Percentiles rank a stretch among this genome's conserved stretches.
phyloP scores from a whole-genome alignment of 2,797 vertebrate species.

The Parauchenoglanis punctatus region DNA sequence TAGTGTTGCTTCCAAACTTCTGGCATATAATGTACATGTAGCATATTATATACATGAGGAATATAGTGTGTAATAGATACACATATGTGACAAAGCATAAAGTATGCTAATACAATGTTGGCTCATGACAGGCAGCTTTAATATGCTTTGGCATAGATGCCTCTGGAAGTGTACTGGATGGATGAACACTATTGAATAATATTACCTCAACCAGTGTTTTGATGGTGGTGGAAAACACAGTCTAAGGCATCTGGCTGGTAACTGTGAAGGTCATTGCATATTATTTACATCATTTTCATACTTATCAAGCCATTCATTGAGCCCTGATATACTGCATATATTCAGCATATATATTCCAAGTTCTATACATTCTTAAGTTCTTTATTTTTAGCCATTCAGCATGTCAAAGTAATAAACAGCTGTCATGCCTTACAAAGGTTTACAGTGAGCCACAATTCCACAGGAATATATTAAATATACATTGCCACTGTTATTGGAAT shows the following conservation, averaged over 20 bases:
- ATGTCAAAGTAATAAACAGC: conserved; percentile 45
- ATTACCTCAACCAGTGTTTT: neutral
- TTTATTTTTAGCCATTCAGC: conserved; percentile 51
- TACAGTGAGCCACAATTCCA: conserved; percentile 60
- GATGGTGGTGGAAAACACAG: neutral
- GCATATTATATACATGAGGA: neutral
- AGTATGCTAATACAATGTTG: neutral
- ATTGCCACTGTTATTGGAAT: conserved; percentile 46
- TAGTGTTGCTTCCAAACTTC: conserved; percentile 10
- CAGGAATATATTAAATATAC: conserved; percentile 56
- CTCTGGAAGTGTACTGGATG: neutral
- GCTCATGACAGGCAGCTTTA: neutral
- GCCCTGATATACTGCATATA: neutral
- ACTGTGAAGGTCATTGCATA: neutral
- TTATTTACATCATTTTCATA: neutral
- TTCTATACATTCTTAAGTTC: conserved; percentile 12
- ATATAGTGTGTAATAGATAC: neutral
- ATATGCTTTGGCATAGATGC: neutral
- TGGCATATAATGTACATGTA: conserved; percentile 6
- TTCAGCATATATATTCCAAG: neutral
- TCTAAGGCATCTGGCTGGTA: neutral
- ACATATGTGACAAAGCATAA: neutral
- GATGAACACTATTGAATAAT: neutral
- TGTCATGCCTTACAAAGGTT: conserved; percentile 61
- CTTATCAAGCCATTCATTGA: neutral